Conservation (phyloP, 2,888 invertebrate genomes). For the Protophormia terraenovae region DNA sequence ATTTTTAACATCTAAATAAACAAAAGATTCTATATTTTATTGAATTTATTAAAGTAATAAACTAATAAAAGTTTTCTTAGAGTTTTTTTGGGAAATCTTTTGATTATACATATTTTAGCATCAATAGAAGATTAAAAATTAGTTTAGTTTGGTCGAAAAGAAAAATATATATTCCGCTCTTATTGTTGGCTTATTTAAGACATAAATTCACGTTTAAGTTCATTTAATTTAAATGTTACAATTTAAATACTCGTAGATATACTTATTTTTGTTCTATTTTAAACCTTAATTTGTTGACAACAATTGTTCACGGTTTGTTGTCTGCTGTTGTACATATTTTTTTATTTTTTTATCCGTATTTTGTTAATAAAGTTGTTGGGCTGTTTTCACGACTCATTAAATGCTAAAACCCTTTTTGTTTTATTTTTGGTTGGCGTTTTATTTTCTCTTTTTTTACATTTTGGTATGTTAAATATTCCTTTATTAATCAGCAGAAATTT, state of each 20-base stretch:
- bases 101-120: background rate
- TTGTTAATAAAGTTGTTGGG: conserved; percentile 41
- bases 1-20: conserved; percentile 37
- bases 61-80: too few relatives aligned
- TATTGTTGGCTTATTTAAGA: background rate
- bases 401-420: conserved; percentile 48
- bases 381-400: conserved; percentile 56
- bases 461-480: conserved; percentile 36
- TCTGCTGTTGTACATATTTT: background rate
- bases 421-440: background rate
- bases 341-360: background rate
- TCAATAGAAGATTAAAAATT: background rate
- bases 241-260: conserved; percentile 2
- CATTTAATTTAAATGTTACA: conserved; percentile 30
- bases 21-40: conserved; percentile 22
- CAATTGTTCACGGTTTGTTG: conserved; percentile 55
- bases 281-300: conserved; percentile 52
- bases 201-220: conserved; percentile 19
- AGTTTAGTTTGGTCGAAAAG: background rate
- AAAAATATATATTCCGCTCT: background rate
- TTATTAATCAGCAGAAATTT: conserved; percentile 13
- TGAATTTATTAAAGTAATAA: conserved; percentile 42
- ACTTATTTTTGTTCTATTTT: background rate
- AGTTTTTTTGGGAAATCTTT: background rate
- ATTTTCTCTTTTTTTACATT: background rate